Conservation (phyloP, 2,797 vertebrate species). For the Semotilus atromaculatus region DNA sequence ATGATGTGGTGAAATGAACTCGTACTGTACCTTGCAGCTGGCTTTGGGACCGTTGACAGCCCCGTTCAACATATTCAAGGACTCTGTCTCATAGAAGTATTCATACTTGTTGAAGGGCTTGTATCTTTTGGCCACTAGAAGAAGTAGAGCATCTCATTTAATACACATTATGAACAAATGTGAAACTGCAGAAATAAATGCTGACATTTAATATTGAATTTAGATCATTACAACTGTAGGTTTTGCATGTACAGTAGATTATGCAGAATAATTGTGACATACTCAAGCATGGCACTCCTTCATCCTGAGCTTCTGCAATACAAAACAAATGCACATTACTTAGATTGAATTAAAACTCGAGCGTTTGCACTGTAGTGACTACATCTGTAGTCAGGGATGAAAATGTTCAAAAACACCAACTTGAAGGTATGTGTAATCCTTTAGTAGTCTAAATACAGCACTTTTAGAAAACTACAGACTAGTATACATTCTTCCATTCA, state of each 20-base stretch:
- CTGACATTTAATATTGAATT: background rate
- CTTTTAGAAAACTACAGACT: background rate
- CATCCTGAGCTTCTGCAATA: slow-evolving; percentile 76
- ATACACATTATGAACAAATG: background rate
- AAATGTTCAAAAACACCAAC: background rate
- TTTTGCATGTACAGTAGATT: background rate
- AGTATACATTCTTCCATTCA: background rate
- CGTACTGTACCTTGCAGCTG: slow-evolving; percentile 82
- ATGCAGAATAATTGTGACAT: slow-evolving; percentile 65
- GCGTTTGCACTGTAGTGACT: background rate
- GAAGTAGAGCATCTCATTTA: slow-evolving; percentile 51
- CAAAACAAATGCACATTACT: background rate
- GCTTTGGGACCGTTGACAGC: slow-evolving; percentile 84
- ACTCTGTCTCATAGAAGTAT: slow-evolving; percentile 89
- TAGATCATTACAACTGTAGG: background rate
- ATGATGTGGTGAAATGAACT: background rate
- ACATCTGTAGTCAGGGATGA: background rate
- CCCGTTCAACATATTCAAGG: slow-evolving; percentile 83
- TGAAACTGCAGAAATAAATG: background rate
- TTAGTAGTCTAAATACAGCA: background rate
- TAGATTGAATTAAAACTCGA: background rate
- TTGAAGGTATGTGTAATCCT: background rate
- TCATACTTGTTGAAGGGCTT: slow-evolving; percentile 89
- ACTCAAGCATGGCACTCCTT: slow-evolving; percentile 80
- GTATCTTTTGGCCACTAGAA: slow-evolving; percentile 84